Conservation (phyloP, 2,113 vertebrate genomes). For the Myxocyprinus asiaticus region DNA sequence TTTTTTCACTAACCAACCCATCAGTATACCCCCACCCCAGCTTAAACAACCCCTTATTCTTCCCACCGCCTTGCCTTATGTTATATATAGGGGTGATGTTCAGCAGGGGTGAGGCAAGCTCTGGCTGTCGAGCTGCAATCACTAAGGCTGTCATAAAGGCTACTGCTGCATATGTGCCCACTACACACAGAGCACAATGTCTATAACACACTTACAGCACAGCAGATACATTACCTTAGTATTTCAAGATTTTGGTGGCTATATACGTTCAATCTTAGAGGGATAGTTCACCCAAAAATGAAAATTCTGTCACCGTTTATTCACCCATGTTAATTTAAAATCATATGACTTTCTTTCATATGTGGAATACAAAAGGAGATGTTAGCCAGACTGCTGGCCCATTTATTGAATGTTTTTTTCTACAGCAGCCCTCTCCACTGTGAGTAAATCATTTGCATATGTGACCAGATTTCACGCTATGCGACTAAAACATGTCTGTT, state of each 20-base stretch:
- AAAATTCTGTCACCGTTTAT: no score
- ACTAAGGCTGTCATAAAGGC: neutral
- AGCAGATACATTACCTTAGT: neutral
- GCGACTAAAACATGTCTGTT: no score
- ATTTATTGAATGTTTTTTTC: no score
- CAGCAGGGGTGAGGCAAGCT: constrained; percentile 4
- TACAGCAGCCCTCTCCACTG: no score
- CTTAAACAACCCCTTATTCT: neutral
- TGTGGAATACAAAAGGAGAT: no score
- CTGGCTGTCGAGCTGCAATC: neutral
- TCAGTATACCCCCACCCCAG: constrained; percentile 9
- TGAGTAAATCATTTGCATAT: no score
- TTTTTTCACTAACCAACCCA: constrained; percentile 28
- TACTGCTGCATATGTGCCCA: neutral
- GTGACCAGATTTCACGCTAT: no score
- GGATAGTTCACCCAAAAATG: no score
- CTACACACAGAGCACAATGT: neutral
- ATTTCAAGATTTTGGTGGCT: neutral
- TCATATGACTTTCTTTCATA: no score
- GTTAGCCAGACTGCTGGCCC: no score
- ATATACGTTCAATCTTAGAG: no score
- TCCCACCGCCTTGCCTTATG: constrained; percentile 14
- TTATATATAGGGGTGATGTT: constrained; percentile 48
- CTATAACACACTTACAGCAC: neutral
- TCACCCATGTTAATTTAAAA: no score